phyloP scores from a whole-genome alignment of 2,113 vertebrate species.

The Narcine bancroftii region DNA sequence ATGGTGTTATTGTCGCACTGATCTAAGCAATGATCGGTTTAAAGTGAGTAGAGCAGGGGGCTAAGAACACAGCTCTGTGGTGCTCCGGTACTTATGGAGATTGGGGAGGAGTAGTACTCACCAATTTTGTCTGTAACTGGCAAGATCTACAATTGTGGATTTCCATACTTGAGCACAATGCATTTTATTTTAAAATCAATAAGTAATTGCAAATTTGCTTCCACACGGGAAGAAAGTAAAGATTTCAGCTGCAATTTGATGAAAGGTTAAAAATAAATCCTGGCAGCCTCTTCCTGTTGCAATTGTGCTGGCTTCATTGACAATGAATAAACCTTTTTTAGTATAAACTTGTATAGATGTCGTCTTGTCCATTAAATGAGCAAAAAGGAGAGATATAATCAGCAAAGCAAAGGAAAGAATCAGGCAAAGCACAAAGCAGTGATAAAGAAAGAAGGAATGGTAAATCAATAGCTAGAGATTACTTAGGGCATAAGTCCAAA shows the following conservation, averaged over 20 bases:
- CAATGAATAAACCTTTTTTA: background rate
- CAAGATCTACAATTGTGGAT: background rate
- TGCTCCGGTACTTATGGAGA: too few species aligned
- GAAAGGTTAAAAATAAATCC: background rate
- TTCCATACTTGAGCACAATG: background rate
- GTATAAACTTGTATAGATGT: background rate
- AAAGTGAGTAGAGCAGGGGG: too few species aligned
- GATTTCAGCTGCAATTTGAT: background rate
- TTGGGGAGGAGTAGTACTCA: too few species aligned
- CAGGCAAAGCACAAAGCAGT: background rate
- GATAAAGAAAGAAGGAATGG: background rate
- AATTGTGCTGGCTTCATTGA: background rate
- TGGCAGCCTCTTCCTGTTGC: background rate
- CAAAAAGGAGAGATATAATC: background rate
- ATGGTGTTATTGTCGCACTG: too few species aligned
- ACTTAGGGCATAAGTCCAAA: background rate
- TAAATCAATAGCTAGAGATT: background rate
- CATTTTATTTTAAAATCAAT: background rate
- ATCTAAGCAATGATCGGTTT: too few species aligned
- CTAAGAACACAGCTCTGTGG: too few species aligned
- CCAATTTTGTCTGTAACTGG: too few species aligned
- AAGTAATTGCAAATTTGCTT: background rate
- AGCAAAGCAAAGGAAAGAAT: background rate
- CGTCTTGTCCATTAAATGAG: background rate
- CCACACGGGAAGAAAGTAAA: background rate